These are phyloP conservation scores for Volucella bombylans DNA, from an alignment of 2,888 invertebrate species.

Conservation along the genomic window DNA sequence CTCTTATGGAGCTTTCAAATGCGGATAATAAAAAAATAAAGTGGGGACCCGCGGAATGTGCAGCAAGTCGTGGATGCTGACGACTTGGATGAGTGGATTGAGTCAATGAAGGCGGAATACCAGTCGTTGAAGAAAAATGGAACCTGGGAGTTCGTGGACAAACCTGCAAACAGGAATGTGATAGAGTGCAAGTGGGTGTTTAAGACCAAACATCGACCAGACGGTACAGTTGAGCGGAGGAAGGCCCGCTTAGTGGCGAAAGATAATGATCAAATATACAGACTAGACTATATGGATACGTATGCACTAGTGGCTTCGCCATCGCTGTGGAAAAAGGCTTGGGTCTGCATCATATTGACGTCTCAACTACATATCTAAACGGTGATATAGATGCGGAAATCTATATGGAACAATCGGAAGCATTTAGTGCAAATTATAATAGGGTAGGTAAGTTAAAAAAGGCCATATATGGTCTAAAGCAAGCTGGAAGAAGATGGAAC, in stretches of 20 bases:
- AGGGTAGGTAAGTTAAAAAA: conserved; percentile 18
- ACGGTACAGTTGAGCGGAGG: not conserved
- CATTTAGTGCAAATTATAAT: not conserved
- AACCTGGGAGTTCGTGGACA: conserved; percentile 25
- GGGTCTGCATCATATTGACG: conserved; percentile 21
- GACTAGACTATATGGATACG: conserved; percentile 19
- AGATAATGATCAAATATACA: conserved; percentile 7
- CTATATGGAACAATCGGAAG: conserved; percentile 41
- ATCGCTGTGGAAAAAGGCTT: conserved; percentile 11
- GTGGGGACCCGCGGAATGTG: not conserved
- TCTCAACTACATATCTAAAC: conserved; percentile 27
- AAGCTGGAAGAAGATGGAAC: conserved; percentile 22
- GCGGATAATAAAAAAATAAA: not conserved
- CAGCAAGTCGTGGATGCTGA: not conserved
- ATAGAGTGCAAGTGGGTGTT: conserved; percentile 25
- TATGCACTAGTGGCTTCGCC: conserved; percentile 25
- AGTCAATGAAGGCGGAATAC: conserved; percentile 20
- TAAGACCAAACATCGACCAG: not conserved
- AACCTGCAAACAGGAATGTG: conserved; percentile 15
- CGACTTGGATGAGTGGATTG: conserved; percentile 3
- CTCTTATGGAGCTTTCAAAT: not conserved
- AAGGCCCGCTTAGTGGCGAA: conserved; percentile 20
- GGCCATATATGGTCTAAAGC: conserved; percentile 26
- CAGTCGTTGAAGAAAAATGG: conserved; percentile 26
- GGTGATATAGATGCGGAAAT: conserved; percentile 23